phyloP scores from a whole-genome alignment of 1,140 invertebrate genomes.

The Manduca sexta region DNA sequence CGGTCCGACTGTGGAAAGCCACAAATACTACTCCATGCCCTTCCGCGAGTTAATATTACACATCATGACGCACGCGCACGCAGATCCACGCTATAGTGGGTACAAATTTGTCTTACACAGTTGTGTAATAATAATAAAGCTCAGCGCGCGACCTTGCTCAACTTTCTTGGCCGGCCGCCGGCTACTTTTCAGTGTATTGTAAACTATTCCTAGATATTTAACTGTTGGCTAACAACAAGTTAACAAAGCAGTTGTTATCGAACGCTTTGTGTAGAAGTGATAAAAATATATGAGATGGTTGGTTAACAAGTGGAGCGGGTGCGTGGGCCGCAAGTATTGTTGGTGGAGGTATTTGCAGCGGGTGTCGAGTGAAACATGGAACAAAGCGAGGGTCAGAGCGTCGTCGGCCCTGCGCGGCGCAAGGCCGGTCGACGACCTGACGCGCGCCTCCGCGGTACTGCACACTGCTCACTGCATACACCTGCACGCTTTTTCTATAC shows the following conservation, averaged over 20 bases:
- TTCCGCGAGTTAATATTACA: constrained; percentile 64
- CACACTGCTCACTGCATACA: constrained; percentile 11
- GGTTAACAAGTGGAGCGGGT: neutral
- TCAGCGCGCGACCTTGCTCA: constrained; percentile 57
- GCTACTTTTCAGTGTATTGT: neutral
- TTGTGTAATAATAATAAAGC: constrained; percentile 66
- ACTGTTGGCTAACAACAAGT: too few species aligned
- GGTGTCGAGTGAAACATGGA: constrained; percentile 28
- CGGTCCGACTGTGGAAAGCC: constrained; percentile 41
- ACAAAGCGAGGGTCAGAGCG: constrained; percentile 57
- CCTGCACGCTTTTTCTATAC: constrained; percentile 23
- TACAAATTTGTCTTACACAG: constrained; percentile 53
- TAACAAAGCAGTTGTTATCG: neutral
- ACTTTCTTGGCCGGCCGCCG: constrained; percentile 48
- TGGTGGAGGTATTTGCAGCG: constrained; percentile 20
- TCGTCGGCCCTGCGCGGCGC: constrained; percentile 51
- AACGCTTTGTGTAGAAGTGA: neutral
- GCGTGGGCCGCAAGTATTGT: constrained; percentile 25
- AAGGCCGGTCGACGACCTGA: constrained; percentile 66
- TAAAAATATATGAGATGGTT: neutral
- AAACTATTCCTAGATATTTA: neutral
- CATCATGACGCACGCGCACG: constrained; percentile 56
- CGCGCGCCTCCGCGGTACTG: constrained; percentile 37
- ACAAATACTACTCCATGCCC: constrained; percentile 44
- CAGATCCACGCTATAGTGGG: constrained; percentile 42